Percentiles rank a stretch among this genome's conserved stretches.
Evolutionary conservation across 2,113 vertebrate species (phyloP).

Genomic region (Lepidothrix coronata): DNA sequence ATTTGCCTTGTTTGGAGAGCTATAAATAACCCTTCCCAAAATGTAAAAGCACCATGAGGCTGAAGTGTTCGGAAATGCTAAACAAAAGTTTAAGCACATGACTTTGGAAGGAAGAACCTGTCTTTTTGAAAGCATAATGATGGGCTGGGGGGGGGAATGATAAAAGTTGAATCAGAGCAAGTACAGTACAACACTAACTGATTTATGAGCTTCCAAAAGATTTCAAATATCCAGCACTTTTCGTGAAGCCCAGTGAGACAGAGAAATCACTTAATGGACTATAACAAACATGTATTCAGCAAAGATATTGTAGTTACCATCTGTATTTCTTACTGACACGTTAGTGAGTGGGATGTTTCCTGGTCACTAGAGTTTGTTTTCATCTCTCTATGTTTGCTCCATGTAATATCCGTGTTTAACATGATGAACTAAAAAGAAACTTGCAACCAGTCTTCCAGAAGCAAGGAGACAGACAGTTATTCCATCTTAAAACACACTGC

Average conservation of each 20-base stretch:
- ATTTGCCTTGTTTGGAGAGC: not conserved
- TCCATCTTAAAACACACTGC: not conserved
- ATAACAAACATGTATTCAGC: conserved; percentile 6
- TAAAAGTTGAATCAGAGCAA: not conserved
- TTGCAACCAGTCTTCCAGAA: conserved; percentile 29
- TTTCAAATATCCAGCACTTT: not conserved
- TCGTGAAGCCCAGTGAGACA: conserved; percentile 20
- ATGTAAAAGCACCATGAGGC: not conserved
- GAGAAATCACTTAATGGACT: not conserved
- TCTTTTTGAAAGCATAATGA: not conserved
- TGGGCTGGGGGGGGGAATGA: not conserved
- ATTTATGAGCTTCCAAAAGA: not conserved
- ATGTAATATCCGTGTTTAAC: conserved; percentile 13
- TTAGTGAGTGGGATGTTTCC: not conserved
- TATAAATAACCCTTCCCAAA: not conserved
- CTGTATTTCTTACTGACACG: not conserved
- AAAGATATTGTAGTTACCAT: not conserved
- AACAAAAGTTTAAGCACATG: not conserved
- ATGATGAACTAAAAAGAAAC: not conserved
- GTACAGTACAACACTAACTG: not conserved
- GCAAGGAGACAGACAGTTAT: not conserved
- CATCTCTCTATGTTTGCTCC: conserved; percentile 1
- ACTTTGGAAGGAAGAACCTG: not conserved
- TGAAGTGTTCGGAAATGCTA: not conserved
- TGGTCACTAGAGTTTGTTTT: not conserved